Evolutionary conservation across 2,888 invertebrate species (phyloP).

Genomic region (Unio delphinus): DNA sequence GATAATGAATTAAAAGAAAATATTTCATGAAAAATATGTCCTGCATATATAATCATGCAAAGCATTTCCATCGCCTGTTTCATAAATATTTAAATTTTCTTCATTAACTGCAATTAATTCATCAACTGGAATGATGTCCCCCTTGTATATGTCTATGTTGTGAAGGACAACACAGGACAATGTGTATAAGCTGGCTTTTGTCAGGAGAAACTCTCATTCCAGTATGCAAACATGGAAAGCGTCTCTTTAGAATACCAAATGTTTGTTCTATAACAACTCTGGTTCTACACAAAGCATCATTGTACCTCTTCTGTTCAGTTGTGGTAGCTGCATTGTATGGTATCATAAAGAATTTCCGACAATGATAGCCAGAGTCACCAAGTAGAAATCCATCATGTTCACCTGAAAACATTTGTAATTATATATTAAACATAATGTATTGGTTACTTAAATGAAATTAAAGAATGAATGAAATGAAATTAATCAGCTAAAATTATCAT

Average conservation of each 20-base stretch:
- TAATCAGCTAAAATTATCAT: too few relatives aligned
- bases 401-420: neutral
- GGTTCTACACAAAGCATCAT: conserved; percentile 10
- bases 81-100: too few relatives aligned
- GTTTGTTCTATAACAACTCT: conserved; percentile 22
- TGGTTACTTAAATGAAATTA: too few relatives aligned
- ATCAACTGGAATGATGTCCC: neutral
- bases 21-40: too few relatives aligned
- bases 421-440: too few relatives aligned
- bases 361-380: conserved; percentile 18
- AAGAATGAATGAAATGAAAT: too few relatives aligned
- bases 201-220: conserved; percentile 6
- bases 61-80: too few relatives aligned
- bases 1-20: too few relatives aligned
- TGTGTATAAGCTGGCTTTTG: conserved; percentile 1
- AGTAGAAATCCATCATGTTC: conserved; percentile 11
- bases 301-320: conserved; percentile 6
- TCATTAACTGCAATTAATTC: neutral
- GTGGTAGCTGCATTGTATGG: conserved; percentile 7
- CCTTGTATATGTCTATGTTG: conserved; percentile 14
- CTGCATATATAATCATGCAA: too few relatives aligned
- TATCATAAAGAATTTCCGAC: conserved; percentile 13
- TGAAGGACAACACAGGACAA: conserved; percentile 14
- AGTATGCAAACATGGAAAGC: conserved; percentile 9
- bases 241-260: conserved; percentile 15